These are phyloP conservation scores for Argopecten irradians DNA, from an alignment of 1,140 invertebrate species.

Conservation along the genomic window DNA sequence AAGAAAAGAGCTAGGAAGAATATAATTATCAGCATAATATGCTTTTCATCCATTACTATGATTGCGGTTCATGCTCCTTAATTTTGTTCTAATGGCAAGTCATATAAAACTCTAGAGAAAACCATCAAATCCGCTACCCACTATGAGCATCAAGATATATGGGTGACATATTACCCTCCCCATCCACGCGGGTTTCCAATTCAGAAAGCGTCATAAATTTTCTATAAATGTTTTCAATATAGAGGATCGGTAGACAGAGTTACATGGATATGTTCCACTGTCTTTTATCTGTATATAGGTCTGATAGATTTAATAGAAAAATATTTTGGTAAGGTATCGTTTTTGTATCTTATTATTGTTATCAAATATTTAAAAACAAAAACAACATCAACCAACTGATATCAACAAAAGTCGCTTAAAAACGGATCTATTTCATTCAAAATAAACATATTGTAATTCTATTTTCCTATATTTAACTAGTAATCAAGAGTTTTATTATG, in stretches of 20 bases:
- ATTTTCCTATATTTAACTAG: too few species aligned
- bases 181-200: neutral
- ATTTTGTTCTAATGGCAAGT: conserved; percentile 1
- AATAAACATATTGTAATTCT: too few species aligned
- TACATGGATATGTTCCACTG: neutral
- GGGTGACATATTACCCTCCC: neutral
- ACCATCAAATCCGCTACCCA: neutral
- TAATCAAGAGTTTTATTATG: too few species aligned
- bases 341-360: too few species aligned
- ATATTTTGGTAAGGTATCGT: too few species aligned
- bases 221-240: conserved; percentile 18
- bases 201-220: neutral
- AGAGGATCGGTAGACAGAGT: neutral
- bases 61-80: neutral
- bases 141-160: neutral
- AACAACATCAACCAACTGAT: too few species aligned
- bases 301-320: neutral
- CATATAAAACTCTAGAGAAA: neutral
- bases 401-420: too few species aligned
- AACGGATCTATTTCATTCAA: too few species aligned
- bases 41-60: neutral
- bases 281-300: neutral
- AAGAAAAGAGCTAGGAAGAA: neutral
- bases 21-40: neutral
- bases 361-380: too few species aligned